A percentile compares a stretch with the other conserved stretches of the same genome.
These are phyloP conservation scores for Neelides folsomi DNA, from an alignment of 2,888 invertebrate genomes.

Conservation along the genomic window DNA sequence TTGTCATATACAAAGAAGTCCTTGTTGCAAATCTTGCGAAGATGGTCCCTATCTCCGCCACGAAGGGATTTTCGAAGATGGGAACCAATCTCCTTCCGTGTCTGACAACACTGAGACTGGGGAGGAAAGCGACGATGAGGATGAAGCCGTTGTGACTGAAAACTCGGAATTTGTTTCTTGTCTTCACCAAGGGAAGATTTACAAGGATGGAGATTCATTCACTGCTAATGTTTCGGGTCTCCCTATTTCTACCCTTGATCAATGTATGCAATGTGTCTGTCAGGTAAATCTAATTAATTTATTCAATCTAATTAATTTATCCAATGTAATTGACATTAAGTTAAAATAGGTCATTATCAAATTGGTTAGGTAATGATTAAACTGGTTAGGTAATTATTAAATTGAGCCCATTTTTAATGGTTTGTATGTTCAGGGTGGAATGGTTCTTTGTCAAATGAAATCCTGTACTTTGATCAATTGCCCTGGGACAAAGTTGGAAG, in stretches of 20 bases:
- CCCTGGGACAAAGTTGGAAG: neutral
- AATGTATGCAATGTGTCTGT: slow-evolving; percentile 40
- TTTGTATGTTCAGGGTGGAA: slow-evolving; percentile 35
- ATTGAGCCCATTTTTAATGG: neutral
- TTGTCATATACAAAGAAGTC: slow-evolving; percentile 15
- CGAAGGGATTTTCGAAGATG: slow-evolving; percentile 10
- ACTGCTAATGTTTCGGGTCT: slow-evolving; percentile 38
- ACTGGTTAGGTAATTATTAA: too few species aligned
- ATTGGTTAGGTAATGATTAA: too few species aligned
- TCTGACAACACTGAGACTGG: slow-evolving; percentile 9
- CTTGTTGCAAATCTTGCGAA: slow-evolving; percentile 25
- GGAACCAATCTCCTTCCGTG: slow-evolving; percentile 4
- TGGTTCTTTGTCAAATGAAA: slow-evolving; percentile 38
- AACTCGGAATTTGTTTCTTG: slow-evolving; percentile 33
- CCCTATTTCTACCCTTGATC: slow-evolving; percentile 35
- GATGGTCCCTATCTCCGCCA: slow-evolving; percentile 13
- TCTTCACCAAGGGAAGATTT: slow-evolving; percentile 36
- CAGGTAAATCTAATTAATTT: slow-evolving; percentile 34
- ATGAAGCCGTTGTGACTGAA: slow-evolving; percentile 13
- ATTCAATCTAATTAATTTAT: neutral
- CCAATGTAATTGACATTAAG: too few species aligned
- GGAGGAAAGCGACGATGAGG: slow-evolving; percentile 22
- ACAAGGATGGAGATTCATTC: slow-evolving; percentile 38
- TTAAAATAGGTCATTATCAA: too few species aligned
- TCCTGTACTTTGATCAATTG: slow-evolving; percentile 34